phyloP scores from a whole-genome alignment of 1,140 invertebrate species.

The Notospermus geniculatus region DNA sequence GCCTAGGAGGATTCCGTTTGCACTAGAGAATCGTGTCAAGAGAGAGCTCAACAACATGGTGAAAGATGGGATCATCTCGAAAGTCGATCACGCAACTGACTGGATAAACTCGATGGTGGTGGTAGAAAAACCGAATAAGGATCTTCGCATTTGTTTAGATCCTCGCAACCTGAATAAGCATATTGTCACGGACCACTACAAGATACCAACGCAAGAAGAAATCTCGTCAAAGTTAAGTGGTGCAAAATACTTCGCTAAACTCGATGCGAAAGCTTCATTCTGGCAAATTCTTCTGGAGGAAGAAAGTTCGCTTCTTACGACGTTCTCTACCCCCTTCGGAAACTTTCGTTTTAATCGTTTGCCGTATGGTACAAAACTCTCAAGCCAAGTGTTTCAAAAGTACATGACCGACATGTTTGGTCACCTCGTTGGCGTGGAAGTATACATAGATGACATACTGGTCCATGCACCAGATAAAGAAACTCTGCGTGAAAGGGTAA shows the following conservation, averaged over 20 bases:
- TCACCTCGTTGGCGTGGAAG: constrained; percentile 19
- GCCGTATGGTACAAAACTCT: constrained; percentile 14
- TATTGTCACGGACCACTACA: constrained; percentile 26
- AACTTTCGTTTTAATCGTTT: constrained; percentile 16
- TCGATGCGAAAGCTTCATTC: constrained; percentile 37
- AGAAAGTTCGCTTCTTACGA: constrained; percentile 22
- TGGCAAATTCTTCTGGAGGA: constrained; percentile 35
- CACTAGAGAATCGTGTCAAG: constrained; percentile 15
- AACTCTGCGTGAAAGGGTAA: too few relatives aligned
- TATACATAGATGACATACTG: constrained; percentile 31
- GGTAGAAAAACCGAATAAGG: constrained; percentile 22
- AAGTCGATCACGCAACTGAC: constrained; percentile 37
- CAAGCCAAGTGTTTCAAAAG: constrained; percentile 41
- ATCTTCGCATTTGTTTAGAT: constrained; percentile 26
- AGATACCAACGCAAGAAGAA: constrained; percentile 21
- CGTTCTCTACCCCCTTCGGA: constrained; percentile 34
- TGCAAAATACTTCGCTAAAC: constrained; percentile 12
- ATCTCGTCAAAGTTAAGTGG: constrained; percentile 29
- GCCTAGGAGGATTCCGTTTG: constrained; percentile 15
- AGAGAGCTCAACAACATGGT: constrained; percentile 18
- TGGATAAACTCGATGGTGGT: constrained; percentile 27
- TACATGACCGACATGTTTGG: constrained; percentile 33
- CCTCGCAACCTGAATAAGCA: constrained; percentile 36
- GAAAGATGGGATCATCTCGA: constrained; percentile 28
- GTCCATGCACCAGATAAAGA: constrained; percentile 19